phyloP scores from a whole-genome alignment of 2,888 invertebrate genomes.

The Acleris emargana region DNA sequence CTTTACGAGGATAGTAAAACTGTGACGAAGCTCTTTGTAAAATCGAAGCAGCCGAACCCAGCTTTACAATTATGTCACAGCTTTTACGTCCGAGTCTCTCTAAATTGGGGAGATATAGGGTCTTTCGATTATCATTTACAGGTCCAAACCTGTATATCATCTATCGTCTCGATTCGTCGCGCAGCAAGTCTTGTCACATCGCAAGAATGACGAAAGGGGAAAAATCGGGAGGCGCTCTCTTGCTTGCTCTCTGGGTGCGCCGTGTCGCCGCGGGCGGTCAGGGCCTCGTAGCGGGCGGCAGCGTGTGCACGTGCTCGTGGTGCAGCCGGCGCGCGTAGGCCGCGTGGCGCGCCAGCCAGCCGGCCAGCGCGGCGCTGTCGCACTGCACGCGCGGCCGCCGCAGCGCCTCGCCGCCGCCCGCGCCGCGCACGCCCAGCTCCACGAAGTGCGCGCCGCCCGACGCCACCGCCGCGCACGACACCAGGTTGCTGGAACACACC shows the following conservation, averaged over 20 bases:
- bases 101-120: no score
- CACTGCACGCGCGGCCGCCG: conserved; percentile 87
- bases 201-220: no score
- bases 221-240: no score
- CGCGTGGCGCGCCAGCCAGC: conserved; percentile 90
- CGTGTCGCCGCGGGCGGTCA: neutral
- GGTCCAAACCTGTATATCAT: no score
- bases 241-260: neutral
- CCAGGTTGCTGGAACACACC: conserved; percentile 80
- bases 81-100: no score
- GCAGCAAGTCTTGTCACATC: no score
- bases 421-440: conserved; percentile 86
- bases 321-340: conserved; percentile 94
- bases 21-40: no score
- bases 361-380: conserved; percentile 88
- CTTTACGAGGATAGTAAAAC: no score
- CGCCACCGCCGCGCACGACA: conserved; percentile 85
- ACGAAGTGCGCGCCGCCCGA: conserved; percentile 86
- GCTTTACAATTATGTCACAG: no score
- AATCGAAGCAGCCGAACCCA: no score
- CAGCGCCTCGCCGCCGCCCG: conserved; percentile 65
- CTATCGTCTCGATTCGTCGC: no score
- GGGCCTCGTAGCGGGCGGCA: conserved; percentile 58
- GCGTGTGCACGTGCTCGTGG: conserved; percentile 91
- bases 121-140: no score